Evolutionary conservation across 2,113 vertebrate species (phyloP).

Genomic region (Tyto alba): DNA sequence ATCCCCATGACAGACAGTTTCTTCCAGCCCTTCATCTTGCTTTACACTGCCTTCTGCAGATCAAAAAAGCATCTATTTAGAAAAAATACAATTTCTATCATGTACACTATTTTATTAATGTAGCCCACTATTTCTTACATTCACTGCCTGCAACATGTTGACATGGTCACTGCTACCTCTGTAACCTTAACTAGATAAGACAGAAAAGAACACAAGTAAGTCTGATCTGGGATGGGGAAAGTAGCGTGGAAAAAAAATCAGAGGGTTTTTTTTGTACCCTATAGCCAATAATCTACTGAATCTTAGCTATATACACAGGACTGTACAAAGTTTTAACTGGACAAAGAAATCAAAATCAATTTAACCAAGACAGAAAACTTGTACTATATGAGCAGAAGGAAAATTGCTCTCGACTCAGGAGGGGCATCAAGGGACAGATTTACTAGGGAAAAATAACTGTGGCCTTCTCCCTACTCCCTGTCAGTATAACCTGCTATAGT

Average conservation of each 20-base stretch:
- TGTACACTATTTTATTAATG: neutral
- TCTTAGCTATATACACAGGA: neutral
- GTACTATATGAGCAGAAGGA: neutral
- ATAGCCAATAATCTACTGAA: neutral
- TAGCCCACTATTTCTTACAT: neutral
- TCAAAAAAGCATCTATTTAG: neutral
- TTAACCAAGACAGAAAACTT: neutral
- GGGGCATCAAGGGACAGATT: neutral
- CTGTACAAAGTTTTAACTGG: neutral
- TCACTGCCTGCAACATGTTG: neutral
- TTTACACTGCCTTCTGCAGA: neutral
- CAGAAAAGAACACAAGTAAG: neutral
- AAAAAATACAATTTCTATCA: neutral
- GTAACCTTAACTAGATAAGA: neutral
- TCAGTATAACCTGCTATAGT: neutral
- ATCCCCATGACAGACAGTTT: neutral
- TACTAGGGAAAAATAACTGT: neutral
- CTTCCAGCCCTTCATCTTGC: neutral
- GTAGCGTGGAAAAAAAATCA: neutral
- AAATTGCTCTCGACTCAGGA: neutral
- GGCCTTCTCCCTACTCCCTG: neutral
- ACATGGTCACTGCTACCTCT: neutral
- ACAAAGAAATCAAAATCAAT: neutral
- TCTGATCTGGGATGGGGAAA: neutral
- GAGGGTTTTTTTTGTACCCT: neutral